Percentiles rank a stretch among this genome's conserved stretches.
These are phyloP conservation scores for Lophius americanus DNA, from an alignment of 2,797 vertebrate species.

Conservation along the genomic window DNA sequence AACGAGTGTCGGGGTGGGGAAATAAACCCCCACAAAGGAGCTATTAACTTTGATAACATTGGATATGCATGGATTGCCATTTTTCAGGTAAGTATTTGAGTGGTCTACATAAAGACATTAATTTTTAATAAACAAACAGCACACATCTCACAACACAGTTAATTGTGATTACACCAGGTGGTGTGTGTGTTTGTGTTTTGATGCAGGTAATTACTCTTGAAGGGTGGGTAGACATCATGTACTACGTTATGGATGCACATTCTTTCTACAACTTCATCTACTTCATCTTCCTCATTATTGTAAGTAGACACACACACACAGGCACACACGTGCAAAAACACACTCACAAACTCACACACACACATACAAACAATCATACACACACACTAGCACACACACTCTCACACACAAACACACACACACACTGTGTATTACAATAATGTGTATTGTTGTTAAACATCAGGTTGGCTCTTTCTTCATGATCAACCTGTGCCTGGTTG, in stretches of 20 bases:
- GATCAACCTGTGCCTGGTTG: conserved; percentile 99
- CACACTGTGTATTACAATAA: neutral
- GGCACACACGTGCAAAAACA: neutral
- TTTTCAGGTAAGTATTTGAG: conserved; percentile 87
- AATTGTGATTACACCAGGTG: conserved; percentile 10
- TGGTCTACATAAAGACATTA: neutral
- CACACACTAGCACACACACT: conserved; percentile 9
- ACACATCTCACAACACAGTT: neutral
- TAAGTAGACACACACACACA: conserved; percentile 61
- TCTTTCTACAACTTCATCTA: conserved; percentile 90
- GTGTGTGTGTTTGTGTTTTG: conserved; percentile 40
- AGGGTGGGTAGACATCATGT: conserved; percentile 99
- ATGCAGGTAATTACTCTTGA: conserved; percentile 95
- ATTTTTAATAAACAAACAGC: conserved; percentile 4
- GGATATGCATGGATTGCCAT: conserved; percentile 99
- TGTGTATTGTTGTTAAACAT: conserved; percentile 2
- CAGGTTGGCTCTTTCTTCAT: conserved; percentile 99
- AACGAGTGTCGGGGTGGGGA: conserved; percentile 90
- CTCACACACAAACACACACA: neutral
- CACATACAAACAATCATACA: conserved; percentile 3
- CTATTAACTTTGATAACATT: conserved; percentile 98
- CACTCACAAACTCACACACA: conserved; percentile 11
- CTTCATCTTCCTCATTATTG: conserved; percentile 85
- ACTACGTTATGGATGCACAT: conserved; percentile 99
- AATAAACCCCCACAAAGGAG: conserved; percentile 94